These are phyloP conservation scores for Chunga burmeisteri DNA, from an alignment of 2,113 vertebrate species.

Conservation along the genomic window DNA sequence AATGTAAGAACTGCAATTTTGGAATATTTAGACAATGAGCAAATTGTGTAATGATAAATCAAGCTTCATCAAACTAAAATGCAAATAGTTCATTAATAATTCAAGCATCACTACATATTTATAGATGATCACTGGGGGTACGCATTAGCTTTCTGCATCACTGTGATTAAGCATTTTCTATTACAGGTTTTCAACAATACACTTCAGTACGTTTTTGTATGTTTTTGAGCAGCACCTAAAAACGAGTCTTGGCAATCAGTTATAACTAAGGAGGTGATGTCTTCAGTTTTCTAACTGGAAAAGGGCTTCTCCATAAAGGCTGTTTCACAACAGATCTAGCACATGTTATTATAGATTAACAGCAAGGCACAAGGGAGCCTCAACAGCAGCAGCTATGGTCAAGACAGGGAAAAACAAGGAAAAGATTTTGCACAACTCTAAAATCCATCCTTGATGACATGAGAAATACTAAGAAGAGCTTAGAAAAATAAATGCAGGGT, in stretches of 20 bases:
- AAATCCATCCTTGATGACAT: background rate
- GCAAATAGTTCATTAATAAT: constrained; percentile 47
- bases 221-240: background rate
- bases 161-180: constrained; percentile 11
- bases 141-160: background rate
- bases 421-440: background rate
- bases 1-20: background rate
- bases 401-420: background rate
- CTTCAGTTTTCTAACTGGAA: background rate
- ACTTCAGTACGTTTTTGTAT: background rate
- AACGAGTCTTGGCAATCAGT: background rate
- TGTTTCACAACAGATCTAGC: background rate
- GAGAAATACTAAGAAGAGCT: background rate
- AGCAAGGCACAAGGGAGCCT: background rate
- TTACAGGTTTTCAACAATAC: background rate
- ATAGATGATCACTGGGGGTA: background rate
- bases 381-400: background rate
- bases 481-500: background rate
- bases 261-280: background rate
- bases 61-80: constrained; percentile 31
- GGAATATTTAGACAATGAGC: constrained; percentile 18
- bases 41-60: constrained; percentile 23
- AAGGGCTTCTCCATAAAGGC: background rate
- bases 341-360: background rate
- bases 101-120: constrained; percentile 17